These are phyloP conservation scores for Chelon labrosus DNA, from an alignment of 2,797 vertebrate species.

Conservation along the genomic window DNA sequence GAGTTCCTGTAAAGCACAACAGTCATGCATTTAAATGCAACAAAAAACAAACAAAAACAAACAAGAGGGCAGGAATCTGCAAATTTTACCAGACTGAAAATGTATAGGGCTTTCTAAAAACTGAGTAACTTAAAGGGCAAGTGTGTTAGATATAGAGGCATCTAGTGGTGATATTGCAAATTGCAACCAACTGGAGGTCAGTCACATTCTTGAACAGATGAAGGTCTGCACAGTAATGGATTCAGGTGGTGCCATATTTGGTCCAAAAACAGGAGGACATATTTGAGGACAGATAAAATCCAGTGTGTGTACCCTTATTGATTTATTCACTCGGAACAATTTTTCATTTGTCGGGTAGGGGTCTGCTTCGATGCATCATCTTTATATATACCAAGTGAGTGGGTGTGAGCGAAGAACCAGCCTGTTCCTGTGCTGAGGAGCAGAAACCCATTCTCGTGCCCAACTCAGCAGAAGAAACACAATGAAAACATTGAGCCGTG, in stretches of 20 bases:
- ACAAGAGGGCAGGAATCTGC: neutral
- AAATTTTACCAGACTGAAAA: too few species aligned
- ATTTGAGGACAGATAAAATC: neutral
- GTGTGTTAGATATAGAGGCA: too few species aligned
- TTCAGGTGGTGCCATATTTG: too few species aligned
- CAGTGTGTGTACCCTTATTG: slow-evolving; percentile 22
- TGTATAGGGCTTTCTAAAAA: too few species aligned
- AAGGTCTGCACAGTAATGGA: neutral
- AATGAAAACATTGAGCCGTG: slow-evolving; percentile 86
- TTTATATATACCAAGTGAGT: slow-evolving; percentile 48
- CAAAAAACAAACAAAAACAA: slow-evolving; percentile 2
- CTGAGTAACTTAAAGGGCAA: too few species aligned
- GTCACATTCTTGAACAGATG: neutral
- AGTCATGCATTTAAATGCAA: neutral
- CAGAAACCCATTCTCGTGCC: slow-evolving; percentile 75
- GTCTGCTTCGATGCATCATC: slow-evolving; percentile 47
- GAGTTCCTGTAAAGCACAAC: neutral
- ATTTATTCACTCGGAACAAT: slow-evolving; percentile 40
- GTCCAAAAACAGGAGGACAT: neutral
- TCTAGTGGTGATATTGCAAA: too few species aligned
- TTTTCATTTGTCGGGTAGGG: slow-evolving; percentile 38
- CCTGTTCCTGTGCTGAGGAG: slow-evolving; percentile 61
- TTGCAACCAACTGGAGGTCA: too few species aligned
- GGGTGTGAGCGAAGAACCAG: slow-evolving; percentile 63
- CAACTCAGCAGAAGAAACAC: slow-evolving; percentile 84